Conservation (phyloP, 1,140 invertebrate species). For the Pissodes strobi region DNA sequence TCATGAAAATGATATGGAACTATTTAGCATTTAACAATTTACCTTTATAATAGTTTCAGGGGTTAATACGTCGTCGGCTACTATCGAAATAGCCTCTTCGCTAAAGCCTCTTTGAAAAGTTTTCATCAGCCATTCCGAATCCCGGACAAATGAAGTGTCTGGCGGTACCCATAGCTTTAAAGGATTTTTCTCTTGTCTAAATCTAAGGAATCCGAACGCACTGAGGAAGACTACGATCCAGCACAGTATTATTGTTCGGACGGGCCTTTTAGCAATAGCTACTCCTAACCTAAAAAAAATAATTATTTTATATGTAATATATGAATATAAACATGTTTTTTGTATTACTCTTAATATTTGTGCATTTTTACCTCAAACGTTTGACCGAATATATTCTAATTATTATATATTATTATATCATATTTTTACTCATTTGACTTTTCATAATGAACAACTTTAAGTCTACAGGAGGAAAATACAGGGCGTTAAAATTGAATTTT, state of each 20-base stretch:
- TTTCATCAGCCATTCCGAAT: slow-evolving; percentile 74
- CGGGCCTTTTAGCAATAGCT: slow-evolving; percentile 59
- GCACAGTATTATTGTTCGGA: slow-evolving; percentile 60
- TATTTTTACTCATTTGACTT: too few species aligned
- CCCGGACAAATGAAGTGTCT: slow-evolving; percentile 68
- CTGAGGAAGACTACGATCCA: slow-evolving; percentile 59
- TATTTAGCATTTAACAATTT: background rate
- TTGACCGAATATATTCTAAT: too few species aligned
- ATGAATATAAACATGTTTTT: too few species aligned
- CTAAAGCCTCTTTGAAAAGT: slow-evolving; percentile 68
- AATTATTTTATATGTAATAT: too few species aligned
- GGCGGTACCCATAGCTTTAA: slow-evolving; percentile 73
- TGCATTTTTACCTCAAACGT: too few species aligned
- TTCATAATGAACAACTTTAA: too few species aligned
- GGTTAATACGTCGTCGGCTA: slow-evolving; percentile 68
- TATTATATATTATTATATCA: too few species aligned
- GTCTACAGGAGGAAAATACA: too few species aligned
- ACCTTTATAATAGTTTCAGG: slow-evolving; percentile 57
- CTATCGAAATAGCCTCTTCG: slow-evolving; percentile 65
- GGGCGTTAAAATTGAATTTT: too few species aligned
- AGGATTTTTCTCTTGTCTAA: slow-evolving; percentile 69
- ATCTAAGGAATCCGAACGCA: slow-evolving; percentile 62
- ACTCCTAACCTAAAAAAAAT: slow-evolving; percentile 55
- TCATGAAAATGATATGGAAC: too few species aligned
- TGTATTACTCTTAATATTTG: too few species aligned